Evolutionary conservation across 2,797 vertebrate species (phyloP), one percentile per base, ranked within the genome.

Genomic region (Ptychobarbus kaznakovi): DNA sequence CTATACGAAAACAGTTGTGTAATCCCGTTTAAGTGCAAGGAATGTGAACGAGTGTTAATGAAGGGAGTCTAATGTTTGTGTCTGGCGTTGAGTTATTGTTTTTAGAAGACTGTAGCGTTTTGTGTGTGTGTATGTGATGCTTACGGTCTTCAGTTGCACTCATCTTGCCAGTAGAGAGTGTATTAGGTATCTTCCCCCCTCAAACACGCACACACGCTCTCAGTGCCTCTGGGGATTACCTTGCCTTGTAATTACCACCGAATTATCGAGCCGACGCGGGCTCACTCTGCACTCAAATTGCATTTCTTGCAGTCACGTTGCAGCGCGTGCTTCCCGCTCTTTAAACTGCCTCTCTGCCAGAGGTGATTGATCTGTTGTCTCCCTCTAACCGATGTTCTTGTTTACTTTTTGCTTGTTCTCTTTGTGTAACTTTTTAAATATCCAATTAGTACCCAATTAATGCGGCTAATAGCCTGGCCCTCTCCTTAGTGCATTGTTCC

Each of bases 171-270:
- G 87, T 91, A 92, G 90, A 89, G 92, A 94, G 91, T 96, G 93
- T 90, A 92, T 92, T 92, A 94, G 93, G 92, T 89, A 32, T 91
- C 95, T 93, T 88, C 91, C 90, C 90, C 92, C 94, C 90, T 89
- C 92, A 92, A 28, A 58, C 44, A 53, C 44, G 11, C 44, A 84
- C 32, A 35, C 83, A 61, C 5, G 32, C 81, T 56, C 76, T 82
- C 61, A 9, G 38, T 95, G 95, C 94, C 93, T 87, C 40, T 87
- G 91, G 94, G 96, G 93, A 93, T 96, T 93, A 88, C 94, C 94
- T 95, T 94, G 94, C 95, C 95, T 97, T 95, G 93, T 97, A 96
- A 97, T 97, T 96, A 96, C 93, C 91, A 92, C 91, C 92, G 94
- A 96, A 94, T 96, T 95, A 95, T 94, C 94, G 94, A 94, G 94